Conservation (phyloP, 2,888 invertebrate species). For the Papilio gigon region DNA sequence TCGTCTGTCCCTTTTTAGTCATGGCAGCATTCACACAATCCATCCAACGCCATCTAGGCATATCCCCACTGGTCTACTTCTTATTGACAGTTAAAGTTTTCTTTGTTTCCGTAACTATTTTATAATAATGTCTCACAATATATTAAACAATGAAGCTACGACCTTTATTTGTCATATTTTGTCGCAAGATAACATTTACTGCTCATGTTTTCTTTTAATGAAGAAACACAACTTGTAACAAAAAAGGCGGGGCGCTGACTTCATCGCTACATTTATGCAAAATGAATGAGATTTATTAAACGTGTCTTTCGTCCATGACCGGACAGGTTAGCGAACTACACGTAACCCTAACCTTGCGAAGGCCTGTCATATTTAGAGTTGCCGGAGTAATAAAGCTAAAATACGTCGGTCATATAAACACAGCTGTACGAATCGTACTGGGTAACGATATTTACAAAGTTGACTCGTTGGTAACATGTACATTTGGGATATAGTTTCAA, state of each 20-base stretch:
- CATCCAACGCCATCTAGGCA: no score
- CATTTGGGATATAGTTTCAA: neutral
- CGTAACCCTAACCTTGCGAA: conserved; percentile 32
- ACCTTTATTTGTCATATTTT: neutral
- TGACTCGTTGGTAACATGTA: neutral
- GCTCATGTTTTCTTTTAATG: neutral
- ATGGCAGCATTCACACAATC: no score
- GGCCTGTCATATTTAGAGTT: conserved; percentile 20
- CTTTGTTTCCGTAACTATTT: no score
- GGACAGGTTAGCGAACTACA: conserved; percentile 24
- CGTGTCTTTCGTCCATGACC: neutral
- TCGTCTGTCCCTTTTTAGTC: no score
- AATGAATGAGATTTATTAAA: conserved; percentile 1
- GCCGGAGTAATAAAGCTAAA: conserved; percentile 20
- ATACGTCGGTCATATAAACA: conserved; percentile 39
- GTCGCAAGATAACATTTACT: no score
- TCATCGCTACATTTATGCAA: neutral
- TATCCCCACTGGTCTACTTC: no score
- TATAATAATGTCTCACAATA: no score
- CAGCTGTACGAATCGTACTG: conserved; percentile 30
- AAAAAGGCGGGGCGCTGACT: neutral
- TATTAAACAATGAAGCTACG: no score
- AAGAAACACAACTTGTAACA: neutral
- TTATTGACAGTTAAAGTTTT: no score
- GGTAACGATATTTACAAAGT: conserved; percentile 9